These are phyloP conservation scores for Fratercula arctica DNA, from an alignment of 2,797 vertebrate genomes.

Conservation along the genomic window DNA sequence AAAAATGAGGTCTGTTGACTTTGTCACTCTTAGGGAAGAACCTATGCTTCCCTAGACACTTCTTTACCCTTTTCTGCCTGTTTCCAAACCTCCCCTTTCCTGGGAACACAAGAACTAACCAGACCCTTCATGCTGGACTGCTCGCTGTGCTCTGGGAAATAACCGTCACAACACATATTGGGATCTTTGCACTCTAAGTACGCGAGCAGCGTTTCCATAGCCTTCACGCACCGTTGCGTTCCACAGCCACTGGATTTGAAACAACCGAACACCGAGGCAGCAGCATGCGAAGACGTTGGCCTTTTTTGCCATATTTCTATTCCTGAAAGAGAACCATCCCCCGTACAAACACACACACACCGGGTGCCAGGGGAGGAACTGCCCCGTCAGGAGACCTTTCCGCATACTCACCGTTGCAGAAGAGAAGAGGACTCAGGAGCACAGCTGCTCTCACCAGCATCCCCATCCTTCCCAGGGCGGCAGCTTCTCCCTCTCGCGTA, in stretches of 20 bases:
- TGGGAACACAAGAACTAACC: not conserved
- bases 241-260: not conserved
- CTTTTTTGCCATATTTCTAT: rapidly evolving
- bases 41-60: not conserved
- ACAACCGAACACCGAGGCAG: rapidly evolving
- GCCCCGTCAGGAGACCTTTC: not conserved
- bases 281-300: rapidly evolving
- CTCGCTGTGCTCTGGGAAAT: not conserved
- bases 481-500: not conserved
- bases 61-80: not conserved
- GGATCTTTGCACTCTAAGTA: rapidly evolving
- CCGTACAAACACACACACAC: rapidly evolving
- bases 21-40: not conserved
- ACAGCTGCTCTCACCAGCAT: not conserved
- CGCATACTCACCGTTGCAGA: constrained; percentile 16
- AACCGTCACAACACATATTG: rapidly evolving
- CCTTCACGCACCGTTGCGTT: rapidly evolving
- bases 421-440: not conserved
- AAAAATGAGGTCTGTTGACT: not conserved
- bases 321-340: not conserved
- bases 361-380: not conserved
- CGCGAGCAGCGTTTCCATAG: rapidly evolving
- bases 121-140: not conserved
- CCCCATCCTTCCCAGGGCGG: not conserved
- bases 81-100: not conserved